Base-by-base conservation (phyloP, 2,797 vertebrate genomes). In the Novumbra hubbsi region DNA sequence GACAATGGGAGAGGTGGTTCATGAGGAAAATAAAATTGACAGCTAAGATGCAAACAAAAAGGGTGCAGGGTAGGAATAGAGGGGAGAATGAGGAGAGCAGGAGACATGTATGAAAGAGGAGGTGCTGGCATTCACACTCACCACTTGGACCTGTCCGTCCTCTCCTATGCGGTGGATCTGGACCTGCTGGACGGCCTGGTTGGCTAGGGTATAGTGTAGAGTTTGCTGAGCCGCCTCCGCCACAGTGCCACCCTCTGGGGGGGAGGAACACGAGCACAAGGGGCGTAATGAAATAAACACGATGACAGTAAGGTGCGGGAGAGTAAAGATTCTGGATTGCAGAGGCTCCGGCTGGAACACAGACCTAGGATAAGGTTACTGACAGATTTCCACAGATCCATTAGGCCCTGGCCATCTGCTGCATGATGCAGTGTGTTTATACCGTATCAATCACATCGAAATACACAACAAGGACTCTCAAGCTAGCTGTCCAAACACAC, bases 91-190 rank as follows among this genome's bases (percentile, higher is more conserved):
- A 0, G 50, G 34, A 41, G n/a, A 27, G n/a, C 4, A 8, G n/a
- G n/a, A 41, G 32, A 27, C 45, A 57, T n/a, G n/a, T n/a, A 48
- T 1, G 1, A 3, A 48, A 87, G 88, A 85, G 91, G 68, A 57
- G 45, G 24, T 5, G 15, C 17, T 4, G 73, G 49, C 68, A 0
- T 91, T 2, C 19, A 11, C 75, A 96, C 97, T 89, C 92, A 99
- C 98, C 93, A 99, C 97, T 93, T 99, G 98, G 68, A 99, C 97
- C 89, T 99, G 97, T 50, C 98, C 98, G 15, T 99, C 98, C 80
- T 99, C 98, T 41, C 97, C 95, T 5, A 99, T 98, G 73, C 97
- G 97, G 87, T 99, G 98, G 82, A 99, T 98, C 92, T 99, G 98
- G 77, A 99, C 97, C 87, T 92, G 92, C 92, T 99, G 98, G 78